These are phyloP conservation scores for Apodemus agrarius DNA, from an alignment of 2,797 vertebrate species.

Conservation along the genomic window DNA sequence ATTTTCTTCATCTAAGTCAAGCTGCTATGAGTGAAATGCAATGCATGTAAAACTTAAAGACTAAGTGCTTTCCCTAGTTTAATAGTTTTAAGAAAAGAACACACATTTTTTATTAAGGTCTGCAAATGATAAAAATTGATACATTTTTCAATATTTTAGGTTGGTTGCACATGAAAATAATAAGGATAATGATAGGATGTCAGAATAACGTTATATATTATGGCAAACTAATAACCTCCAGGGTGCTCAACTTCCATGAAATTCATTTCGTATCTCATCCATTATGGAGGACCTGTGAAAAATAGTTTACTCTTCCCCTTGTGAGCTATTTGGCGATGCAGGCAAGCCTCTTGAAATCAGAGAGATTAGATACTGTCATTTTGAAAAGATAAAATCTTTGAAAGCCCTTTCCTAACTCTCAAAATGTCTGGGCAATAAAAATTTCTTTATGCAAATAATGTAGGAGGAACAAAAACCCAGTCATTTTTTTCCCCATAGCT, in stretches of 20 bases:
- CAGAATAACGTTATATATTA: conserved; percentile 67
- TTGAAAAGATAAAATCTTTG: conserved; percentile 72
- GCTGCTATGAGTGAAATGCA: conserved; percentile 64
- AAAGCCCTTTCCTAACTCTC: conserved; percentile 71
- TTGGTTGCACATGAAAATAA: conserved; percentile 79
- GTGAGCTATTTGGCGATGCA: conserved; percentile 66
- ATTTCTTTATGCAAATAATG: conserved; percentile 54
- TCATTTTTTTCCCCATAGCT: conserved; percentile 64
- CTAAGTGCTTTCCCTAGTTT: conserved; percentile 63
- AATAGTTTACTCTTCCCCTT: conserved; percentile 62
- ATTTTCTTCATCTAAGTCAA: conserved; percentile 26
- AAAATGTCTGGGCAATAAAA: conserved; percentile 64
- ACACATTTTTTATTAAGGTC: conserved; percentile 70
- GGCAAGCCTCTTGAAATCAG: conserved; percentile 52
- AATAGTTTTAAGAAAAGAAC: conserved; percentile 70
- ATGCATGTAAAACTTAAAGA: conserved; percentile 65
- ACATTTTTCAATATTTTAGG: conserved; percentile 78
- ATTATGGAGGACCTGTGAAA: conserved; percentile 73
- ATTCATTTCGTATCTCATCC: conserved; percentile 76
- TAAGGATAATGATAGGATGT: conserved; percentile 70
- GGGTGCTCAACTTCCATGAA: conserved; percentile 70
- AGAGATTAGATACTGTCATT: conserved; percentile 76
- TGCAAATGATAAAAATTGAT: conserved; percentile 77
- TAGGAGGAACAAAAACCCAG: conserved; percentile 42
- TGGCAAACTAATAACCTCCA: conserved; percentile 74